Percentiles rank a stretch among this genome's conserved stretches.
Evolutionary conservation across 2,888 invertebrate genomes (phyloP).

Genomic region (Melangyna quadrimaculata): DNA sequence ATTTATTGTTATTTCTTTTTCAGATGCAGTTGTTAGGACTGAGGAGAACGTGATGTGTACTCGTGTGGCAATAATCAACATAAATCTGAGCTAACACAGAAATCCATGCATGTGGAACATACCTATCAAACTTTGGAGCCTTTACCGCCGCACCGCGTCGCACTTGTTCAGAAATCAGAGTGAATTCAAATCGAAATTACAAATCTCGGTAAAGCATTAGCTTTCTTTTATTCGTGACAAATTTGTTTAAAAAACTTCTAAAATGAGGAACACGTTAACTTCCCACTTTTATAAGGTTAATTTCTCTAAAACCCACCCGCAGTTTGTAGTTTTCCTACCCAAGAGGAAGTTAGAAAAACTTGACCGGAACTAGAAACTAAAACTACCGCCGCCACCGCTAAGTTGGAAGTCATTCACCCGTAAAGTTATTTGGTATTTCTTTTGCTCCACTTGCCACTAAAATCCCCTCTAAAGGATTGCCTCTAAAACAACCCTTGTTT

Average conservation of each 20-base stretch:
- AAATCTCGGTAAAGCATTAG: slow-evolving; percentile 47
- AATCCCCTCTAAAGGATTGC: not conserved
- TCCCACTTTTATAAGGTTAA: slow-evolving; percentile 69
- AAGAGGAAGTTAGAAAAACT: slow-evolving; percentile 30
- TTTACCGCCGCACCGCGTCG: not conserved
- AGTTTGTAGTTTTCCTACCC: not conserved
- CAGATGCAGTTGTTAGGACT: slow-evolving; percentile 44
- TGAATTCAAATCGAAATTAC: slow-evolving; percentile 47
- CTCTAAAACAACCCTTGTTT: slow-evolving; percentile 45
- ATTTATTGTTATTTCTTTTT: slow-evolving; percentile 7
- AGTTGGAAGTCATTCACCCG: slow-evolving; percentile 62
- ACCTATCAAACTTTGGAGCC: slow-evolving; percentile 41
- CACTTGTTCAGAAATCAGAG: slow-evolving; percentile 20
- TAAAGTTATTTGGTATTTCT: slow-evolving; percentile 49
- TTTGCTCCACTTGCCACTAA: slow-evolving; percentile 12
- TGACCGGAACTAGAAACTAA: slow-evolving; percentile 63
- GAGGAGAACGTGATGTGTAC: slow-evolving; percentile 19
- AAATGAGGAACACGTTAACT: slow-evolving; percentile 65
- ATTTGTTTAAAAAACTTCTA: slow-evolving; percentile 68
- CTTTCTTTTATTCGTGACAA: slow-evolving; percentile 65
- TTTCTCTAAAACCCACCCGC: not conserved
- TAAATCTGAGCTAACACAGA: slow-evolving; percentile 76
- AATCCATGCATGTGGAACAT: slow-evolving; percentile 79
- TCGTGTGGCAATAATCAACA: slow-evolving; percentile 67
- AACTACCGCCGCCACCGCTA: not conserved